Base-by-base conservation (phyloP, 2,113 vertebrate species). In the Phoxinus phoxinus region DNA sequence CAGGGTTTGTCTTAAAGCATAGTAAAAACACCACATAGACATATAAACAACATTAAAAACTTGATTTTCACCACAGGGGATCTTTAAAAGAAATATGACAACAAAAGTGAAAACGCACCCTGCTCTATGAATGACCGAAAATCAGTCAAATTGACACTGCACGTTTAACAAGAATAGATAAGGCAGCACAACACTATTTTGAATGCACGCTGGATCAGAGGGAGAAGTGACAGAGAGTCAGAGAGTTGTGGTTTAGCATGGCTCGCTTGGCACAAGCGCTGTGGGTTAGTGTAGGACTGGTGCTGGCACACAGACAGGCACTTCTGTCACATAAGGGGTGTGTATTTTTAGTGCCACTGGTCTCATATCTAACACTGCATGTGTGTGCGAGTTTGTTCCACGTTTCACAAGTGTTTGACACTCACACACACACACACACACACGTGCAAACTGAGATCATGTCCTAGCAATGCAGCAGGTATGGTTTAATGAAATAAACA, bases 291-390 rank as follows among this genome's bases (percentile, higher is more conserved):
- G 35, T 85, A 9, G 75, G 32, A 73, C 69, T 30, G 83, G 25
- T 75, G 35, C 53, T 84, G 35, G 37, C 65, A 73, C 30, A 80
- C 65, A 65, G 67, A 27, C 32, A 27, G 72, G 15, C 75, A 69
- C 72, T 58, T 51, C 69, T 69, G 72, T 63, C 41, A 51, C 17
- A 71, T 61, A 41, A 79, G 76, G 59, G 59, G 61, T 30, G 61
- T 23, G 65, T 80, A 87, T 87, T 84, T 65, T 79, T 79, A 87
- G 35, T 81, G 27, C 23, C 59, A 85, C 77, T 35, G 63, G 51
- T 25, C 56, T 71, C 27, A 67, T 56, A 56, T 46, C 27, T 25
- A 53, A 32, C 19, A 30, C 32, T 79, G 27, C 6, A 23, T 73
- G 53, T 21, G 86, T 12, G 35, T 6, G 21, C n/a, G 53, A 25